Evolutionary conservation across 2,888 invertebrate species (phyloP), one percentile per base, ranked within the genome.

Genomic region (Dinocampus coccinellae): DNA sequence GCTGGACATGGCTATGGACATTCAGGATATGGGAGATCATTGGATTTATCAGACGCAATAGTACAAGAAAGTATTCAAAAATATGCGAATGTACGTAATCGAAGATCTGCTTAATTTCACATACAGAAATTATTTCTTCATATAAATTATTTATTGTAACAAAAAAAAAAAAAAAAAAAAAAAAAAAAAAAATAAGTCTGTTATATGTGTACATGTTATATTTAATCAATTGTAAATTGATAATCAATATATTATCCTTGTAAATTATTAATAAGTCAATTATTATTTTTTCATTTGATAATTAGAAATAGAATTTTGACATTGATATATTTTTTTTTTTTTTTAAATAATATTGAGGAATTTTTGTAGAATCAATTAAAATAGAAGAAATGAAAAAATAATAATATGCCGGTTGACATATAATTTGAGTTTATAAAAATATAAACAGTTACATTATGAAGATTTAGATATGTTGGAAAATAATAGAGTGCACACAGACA

Each of bases 11-110:
- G 90, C 0, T 90, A 90, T 66, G 83, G 86, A 1, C 90, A 90
- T 69, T 84, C 85, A 58, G 91, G 90, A 0, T 91, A 91, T 70
- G 89, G 90, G 70, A 86, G 91, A 76, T 90, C 90, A 0, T 88
- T 91, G 67, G 91, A 91, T 64, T 76, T 78, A 1, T 75, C 81
- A 1, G 82, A 85, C 39, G 81, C 85, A 7, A 79, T 83, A 3
- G 81, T 86, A 3, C 82, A 88, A 60, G 86, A 87, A 61, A 85
- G 87, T 13, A 81, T 88, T 24, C 80, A 83, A 63, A 87, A 86
- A 69, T 87, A 86, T 74, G 86, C 84, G 26, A 87, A 87, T 73
- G 84, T 85, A 36, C 80, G 84, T 26, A 84, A 85, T 70, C 86
- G 87, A 60, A 79, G 85, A 74, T 81, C 84, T 65, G 72, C 85